A percentile compares a stretch with the other conserved stretches of the same genome.
These are phyloP conservation scores for Geococcyx californianus DNA, from an alignment of 2,113 vertebrate species.

Conservation along the genomic window DNA sequence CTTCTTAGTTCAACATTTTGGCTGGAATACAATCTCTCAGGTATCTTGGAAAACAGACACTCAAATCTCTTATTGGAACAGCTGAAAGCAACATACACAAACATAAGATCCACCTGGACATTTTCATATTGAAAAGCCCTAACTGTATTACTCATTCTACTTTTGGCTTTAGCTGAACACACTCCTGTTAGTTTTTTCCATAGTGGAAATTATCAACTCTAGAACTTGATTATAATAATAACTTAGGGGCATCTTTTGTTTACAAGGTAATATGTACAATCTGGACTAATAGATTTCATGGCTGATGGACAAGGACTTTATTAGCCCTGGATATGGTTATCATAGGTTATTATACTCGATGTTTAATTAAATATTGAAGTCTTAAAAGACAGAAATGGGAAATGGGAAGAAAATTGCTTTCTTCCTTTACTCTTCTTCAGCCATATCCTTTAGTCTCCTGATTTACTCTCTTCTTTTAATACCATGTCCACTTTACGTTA, in stretches of 20 bases:
- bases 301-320: constrained; percentile 34
- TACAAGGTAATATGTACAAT: constrained; percentile 11
- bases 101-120: neutral
- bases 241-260: constrained; percentile 12
- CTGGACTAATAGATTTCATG: neutral
- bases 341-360: neutral
- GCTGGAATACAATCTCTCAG: neutral
- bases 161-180: neutral
- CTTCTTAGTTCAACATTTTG: neutral
- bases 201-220: neutral
- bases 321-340: neutral
- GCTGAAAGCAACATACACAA: neutral
- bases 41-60: neutral
- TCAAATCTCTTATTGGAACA: neutral
- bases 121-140: neutral
- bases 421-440: neutral
- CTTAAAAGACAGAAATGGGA: neutral
- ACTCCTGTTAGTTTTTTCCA: neutral
- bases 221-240: neutral
- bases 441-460: neutral
- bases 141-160: neutral
- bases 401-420: neutral
- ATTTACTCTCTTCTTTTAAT: neutral
- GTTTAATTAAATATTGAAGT: constrained; percentile 56
- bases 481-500: neutral